A percentile compares a stretch with the other conserved stretches of the same genome.
phyloP scores from a whole-genome alignment of 2,888 invertebrate species.

The Callyntrura sp. region DNA sequence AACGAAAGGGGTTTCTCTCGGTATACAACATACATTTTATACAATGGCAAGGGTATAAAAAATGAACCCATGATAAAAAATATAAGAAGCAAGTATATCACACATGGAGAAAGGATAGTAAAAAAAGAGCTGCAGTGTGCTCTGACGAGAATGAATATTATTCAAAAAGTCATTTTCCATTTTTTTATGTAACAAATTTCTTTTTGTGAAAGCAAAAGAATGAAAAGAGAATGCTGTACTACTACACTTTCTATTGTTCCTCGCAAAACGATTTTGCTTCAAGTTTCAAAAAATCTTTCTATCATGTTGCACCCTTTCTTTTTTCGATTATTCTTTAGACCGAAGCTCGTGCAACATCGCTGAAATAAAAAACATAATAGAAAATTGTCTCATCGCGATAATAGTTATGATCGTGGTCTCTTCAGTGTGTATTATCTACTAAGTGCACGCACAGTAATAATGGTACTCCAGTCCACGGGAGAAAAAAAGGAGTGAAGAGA shows the following conservation, averaged over 20 bases:
- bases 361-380: constrained; percentile 23
- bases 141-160: constrained; percentile 46
- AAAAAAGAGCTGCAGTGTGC: background rate
- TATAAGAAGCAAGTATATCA: constrained; percentile 26
- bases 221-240: background rate
- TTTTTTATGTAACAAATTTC: constrained; percentile 55
- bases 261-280: constrained; percentile 43
- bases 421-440: constrained; percentile 44
- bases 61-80: constrained; percentile 47
- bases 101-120: constrained; percentile 49
- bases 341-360: constrained; percentile 35
- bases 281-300: constrained; percentile 33
- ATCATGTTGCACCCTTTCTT: background rate
- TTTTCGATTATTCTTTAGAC: background rate
- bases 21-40: constrained; percentile 17
- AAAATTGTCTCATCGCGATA: background rate
- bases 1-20: constrained; percentile 44
- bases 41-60: constrained; percentile 40
- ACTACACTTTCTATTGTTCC: constrained; percentile 67
- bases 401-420: constrained; percentile 7
- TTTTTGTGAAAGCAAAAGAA: constrained; percentile 36
- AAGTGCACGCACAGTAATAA: constrained; percentile 52
- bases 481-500: constrained; percentile 20
- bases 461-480: constrained; percentile 35
- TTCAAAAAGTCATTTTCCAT: constrained; percentile 57